Conservation (phyloP, 2,113 vertebrate genomes). For the Heteronetta atricapilla region DNA sequence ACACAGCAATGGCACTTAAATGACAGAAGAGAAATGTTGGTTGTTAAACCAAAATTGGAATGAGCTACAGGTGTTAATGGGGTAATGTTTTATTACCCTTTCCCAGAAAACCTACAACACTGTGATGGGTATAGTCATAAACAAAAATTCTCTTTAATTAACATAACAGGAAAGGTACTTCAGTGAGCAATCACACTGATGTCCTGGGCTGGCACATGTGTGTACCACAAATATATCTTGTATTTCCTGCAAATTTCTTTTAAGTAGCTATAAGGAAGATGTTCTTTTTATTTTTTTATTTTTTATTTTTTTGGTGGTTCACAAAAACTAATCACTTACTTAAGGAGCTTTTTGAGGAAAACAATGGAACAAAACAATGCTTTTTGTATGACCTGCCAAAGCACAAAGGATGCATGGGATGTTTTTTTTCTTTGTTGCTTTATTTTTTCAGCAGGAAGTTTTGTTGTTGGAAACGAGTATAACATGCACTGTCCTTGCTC, state of each 20-base stretch:
- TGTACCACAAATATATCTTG: conserved; percentile 41
- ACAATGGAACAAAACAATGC: conserved; percentile 75
- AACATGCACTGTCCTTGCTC: conserved; percentile 62
- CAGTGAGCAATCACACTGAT: conserved; percentile 31
- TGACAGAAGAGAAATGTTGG: not conserved
- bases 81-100: conserved; percentile 28
- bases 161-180: conserved; percentile 71
- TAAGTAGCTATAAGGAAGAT: conserved; percentile 60
- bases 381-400: conserved; percentile 62
- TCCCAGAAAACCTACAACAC: conserved; percentile 26
- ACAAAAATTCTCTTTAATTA: conserved; percentile 28
- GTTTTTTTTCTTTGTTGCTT: conserved; percentile 53
- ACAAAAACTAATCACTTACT: conserved; percentile 52
- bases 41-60: not conserved
- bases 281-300: not conserved
- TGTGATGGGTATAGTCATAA: conserved; percentile 9
- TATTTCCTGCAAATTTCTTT: conserved; percentile 67
- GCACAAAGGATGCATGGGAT: conserved; percentile 67
- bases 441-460: conserved; percentile 65
- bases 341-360: conserved; percentile 61
- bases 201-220: conserved; percentile 42
- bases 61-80: not conserved
- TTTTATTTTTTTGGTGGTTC: not conserved
- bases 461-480: conserved; percentile 70
- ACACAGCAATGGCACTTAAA: not conserved